Conservation (phyloP, 2,888 invertebrate genomes). For the Pseudanteris insignis region DNA sequence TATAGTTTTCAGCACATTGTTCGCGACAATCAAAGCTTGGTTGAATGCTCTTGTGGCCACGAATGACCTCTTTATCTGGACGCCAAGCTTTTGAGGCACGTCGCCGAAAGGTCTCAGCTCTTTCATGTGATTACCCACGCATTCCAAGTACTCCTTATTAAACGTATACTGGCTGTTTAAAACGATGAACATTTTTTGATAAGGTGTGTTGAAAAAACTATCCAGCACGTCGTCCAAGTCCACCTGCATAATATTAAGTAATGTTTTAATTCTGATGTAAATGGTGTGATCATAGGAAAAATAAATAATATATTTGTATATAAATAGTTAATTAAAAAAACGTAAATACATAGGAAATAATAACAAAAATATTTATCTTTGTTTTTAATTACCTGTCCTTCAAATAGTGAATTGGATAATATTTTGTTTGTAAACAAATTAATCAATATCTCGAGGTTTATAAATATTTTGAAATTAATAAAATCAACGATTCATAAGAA, state of each 20-base stretch:
- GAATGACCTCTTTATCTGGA: constrained; percentile 91
- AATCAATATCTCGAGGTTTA: too few relatives aligned
- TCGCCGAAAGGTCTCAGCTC: constrained; percentile 95
- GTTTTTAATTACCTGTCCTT: too few relatives aligned
- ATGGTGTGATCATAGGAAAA: too few relatives aligned
- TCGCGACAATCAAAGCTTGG: constrained; percentile 84
- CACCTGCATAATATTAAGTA: constrained; percentile 72
- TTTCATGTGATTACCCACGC: constrained; percentile 91
- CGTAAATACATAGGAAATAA: too few relatives aligned
- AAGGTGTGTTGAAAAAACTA: constrained; percentile 89
- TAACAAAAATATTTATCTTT: too few relatives aligned
- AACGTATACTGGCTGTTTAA: constrained; percentile 92
- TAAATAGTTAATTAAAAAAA: too few relatives aligned
- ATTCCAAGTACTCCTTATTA: constrained; percentile 85
- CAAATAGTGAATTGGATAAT: too few relatives aligned
- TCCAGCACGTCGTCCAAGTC: constrained; percentile 89
- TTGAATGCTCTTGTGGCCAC: constrained; percentile 95
- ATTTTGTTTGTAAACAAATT: too few relatives aligned
- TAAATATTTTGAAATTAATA: too few relatives aligned
- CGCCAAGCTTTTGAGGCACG: constrained; percentile 88
- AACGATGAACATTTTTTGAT: constrained; percentile 96
- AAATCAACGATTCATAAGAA: too few relatives aligned
- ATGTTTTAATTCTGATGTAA: too few relatives aligned
- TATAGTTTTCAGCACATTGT: constrained; percentile 82
- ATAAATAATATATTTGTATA: too few relatives aligned